Evolutionary conservation across 2,113 vertebrate species (phyloP).

Genomic region (Pelobates fuscus): DNA sequence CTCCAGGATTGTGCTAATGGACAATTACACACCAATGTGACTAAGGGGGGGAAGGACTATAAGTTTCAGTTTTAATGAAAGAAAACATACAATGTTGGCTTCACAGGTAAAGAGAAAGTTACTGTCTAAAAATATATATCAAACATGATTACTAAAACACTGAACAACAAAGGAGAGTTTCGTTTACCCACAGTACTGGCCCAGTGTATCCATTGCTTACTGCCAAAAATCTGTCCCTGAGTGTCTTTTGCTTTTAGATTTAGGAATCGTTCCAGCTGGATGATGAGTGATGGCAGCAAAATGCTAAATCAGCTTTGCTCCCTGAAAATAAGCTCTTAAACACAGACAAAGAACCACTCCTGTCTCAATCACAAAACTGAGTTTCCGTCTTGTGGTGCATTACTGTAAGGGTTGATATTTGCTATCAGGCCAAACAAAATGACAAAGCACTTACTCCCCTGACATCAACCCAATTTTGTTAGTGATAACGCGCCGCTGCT

Average conservation of each 20-base stretch:
- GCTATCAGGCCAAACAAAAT: constrained; percentile 15
- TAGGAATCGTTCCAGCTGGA: constrained; percentile 65
- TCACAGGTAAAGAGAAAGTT: too few relatives aligned
- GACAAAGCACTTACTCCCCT: constrained; percentile 13
- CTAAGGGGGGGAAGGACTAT: too few relatives aligned
- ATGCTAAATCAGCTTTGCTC: constrained; percentile 53
- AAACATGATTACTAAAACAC: too few relatives aligned
- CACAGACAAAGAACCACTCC: constrained; percentile 49
- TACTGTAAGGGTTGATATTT: not conserved
- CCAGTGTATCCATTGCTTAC: constrained; percentile 35
- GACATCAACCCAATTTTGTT: too few relatives aligned
- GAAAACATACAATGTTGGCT: too few relatives aligned
- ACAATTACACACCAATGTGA: too few relatives aligned
- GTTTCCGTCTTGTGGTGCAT: constrained; percentile 26
- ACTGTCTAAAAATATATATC: too few relatives aligned
- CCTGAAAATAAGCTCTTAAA: constrained; percentile 54
- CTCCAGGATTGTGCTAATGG: too few relatives aligned
- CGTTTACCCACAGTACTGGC: constrained; percentile 53
- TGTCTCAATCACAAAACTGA: constrained; percentile 25
- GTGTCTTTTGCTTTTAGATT: constrained; percentile 64
- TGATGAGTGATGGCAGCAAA: constrained; percentile 61
- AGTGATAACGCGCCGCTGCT: too few relatives aligned
- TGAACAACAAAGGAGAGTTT: constrained; percentile 24
- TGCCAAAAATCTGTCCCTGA: constrained; percentile 59
- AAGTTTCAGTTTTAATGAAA: too few relatives aligned